A percentile compares a stretch with the other conserved stretches of the same genome.
phyloP scores from a whole-genome alignment of 2,113 vertebrate genomes.

The Oncorhynchus clarkii region DNA sequence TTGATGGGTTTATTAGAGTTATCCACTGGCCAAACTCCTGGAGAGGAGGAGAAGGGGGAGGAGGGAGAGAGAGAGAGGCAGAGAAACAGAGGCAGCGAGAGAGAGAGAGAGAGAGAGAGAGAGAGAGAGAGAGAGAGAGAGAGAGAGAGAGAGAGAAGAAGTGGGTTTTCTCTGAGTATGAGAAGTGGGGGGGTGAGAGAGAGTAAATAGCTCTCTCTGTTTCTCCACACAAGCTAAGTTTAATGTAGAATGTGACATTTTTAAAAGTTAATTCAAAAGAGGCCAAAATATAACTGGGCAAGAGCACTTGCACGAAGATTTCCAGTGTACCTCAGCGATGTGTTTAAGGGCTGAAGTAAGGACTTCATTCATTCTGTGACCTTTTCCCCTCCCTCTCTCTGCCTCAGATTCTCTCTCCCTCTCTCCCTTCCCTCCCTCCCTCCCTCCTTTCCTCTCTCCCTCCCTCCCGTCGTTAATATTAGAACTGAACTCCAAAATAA shows the following conservation, averaged over 20 bases:
- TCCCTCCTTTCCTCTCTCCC: background rate
- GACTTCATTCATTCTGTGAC: constrained; percentile 53
- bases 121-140: background rate
- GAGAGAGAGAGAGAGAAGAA: no score
- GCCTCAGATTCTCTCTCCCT: background rate
- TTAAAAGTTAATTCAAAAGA: constrained; percentile 33
- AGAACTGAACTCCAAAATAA: constrained; percentile 23
- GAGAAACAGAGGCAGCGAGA: no score
- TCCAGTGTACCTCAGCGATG: constrained; percentile 23
- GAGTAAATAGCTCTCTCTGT: background rate
- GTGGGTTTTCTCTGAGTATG: no score
- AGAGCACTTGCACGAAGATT: constrained; percentile 43
- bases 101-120: background rate
- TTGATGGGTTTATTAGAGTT: constrained; percentile 55
- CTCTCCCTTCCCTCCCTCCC: background rate
- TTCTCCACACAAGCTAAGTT: background rate
- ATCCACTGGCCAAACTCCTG: constrained; percentile 37
- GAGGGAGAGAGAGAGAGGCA: background rate
- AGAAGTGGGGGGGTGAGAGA: background rate
- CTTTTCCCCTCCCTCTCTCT: constrained; percentile 34
- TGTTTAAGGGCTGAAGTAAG: constrained; percentile 51
- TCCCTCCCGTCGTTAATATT: constrained; percentile 48
- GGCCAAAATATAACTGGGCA: constrained; percentile 29
- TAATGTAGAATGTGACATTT: background rate
- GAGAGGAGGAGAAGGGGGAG: constrained; percentile 20